Percentiles rank a stretch among this genome's conserved stretches.
phyloP scores from a whole-genome alignment of 1,140 invertebrate species.

The Trigoniulus corallinus region DNA sequence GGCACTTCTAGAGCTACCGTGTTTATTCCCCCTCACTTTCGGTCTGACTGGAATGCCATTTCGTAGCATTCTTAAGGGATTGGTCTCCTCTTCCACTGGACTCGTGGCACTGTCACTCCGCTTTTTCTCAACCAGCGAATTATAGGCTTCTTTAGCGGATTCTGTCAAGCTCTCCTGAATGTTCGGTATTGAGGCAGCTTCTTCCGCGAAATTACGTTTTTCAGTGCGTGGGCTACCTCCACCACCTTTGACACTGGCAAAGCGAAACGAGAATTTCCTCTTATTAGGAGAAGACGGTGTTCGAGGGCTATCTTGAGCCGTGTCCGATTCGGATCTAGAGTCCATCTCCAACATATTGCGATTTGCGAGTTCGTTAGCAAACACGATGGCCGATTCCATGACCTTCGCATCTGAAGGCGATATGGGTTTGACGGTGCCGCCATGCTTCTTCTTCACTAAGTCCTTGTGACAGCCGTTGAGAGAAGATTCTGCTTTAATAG shows the following conservation, averaged over 20 bases:
- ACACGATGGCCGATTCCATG: constrained; percentile 80
- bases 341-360: constrained; percentile 71
- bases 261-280: constrained; percentile 73
- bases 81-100: constrained; percentile 30
- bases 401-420: constrained; percentile 83
- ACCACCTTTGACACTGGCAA: constrained; percentile 28
- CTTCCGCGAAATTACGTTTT: constrained; percentile 70
- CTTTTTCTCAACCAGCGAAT: constrained; percentile 61
- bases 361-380: constrained; percentile 80
- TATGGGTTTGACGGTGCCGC: constrained; percentile 60
- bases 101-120: constrained; percentile 2
- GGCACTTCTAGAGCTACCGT: constrained; percentile 18
- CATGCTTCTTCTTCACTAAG: constrained; percentile 3
- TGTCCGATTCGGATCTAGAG: constrained; percentile 18
- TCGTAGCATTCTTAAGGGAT: constrained; percentile 54
- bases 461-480: constrained; percentile 3
- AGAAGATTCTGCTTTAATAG: constrained; percentile 13
- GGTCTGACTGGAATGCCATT: constrained; percentile 42
- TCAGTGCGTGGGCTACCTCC: constrained; percentile 43
- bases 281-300: constrained; percentile 62
- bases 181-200: constrained; percentile 74
- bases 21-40: constrained; percentile 38
- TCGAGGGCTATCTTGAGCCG: constrained; percentile 38
- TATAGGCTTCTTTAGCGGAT: constrained; percentile 70
- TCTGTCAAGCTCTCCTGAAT: constrained; percentile 52